Percentiles rank a stretch among this genome's conserved stretches.
Evolutionary conservation across 2,888 invertebrate species (phyloP).

Genomic region (Malthinus seriepunctatus): DNA sequence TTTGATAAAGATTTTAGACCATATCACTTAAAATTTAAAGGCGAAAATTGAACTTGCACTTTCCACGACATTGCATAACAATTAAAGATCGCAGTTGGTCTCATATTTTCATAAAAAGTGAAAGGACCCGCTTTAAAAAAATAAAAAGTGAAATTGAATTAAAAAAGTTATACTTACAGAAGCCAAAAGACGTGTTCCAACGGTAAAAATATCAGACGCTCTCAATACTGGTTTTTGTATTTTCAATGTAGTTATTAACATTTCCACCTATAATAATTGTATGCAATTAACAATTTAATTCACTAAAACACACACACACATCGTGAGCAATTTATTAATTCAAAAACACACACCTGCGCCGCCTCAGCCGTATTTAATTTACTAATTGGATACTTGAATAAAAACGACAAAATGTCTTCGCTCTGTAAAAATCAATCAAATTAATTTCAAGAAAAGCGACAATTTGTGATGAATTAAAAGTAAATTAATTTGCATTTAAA

Average conservation of each 20-base stretch:
- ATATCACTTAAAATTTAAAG: background rate
- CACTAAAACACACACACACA: too few relatives aligned
- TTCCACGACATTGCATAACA: too few relatives aligned
- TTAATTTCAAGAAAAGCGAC: background rate
- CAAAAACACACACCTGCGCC: constrained; percentile 35
- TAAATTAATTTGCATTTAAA: too few relatives aligned
- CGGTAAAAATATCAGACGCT: constrained; percentile 43
- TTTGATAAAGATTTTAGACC: too few relatives aligned
- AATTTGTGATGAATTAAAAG: too few relatives aligned
- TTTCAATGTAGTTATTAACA: constrained; percentile 38
- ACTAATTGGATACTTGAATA: constrained; percentile 44
- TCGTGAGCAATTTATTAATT: background rate
- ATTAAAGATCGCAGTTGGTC: too few relatives aligned
- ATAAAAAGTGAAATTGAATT: too few relatives aligned
- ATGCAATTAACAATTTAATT: background rate
- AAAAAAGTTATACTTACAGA: constrained; percentile 36
- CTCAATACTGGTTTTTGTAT: constrained; percentile 41
- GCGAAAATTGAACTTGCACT: background rate
- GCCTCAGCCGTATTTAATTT: constrained; percentile 41
- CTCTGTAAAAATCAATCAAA: constrained; percentile 37
- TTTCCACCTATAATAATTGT: constrained; percentile 37
- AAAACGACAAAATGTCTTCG: constrained; percentile 39
- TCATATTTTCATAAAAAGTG: too few relatives aligned
- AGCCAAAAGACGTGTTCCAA: constrained; percentile 42
- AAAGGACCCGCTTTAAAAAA: too few relatives aligned